These are phyloP conservation scores for Amiota mariae DNA, from an alignment of 2,888 invertebrate species.

Conservation along the genomic window DNA sequence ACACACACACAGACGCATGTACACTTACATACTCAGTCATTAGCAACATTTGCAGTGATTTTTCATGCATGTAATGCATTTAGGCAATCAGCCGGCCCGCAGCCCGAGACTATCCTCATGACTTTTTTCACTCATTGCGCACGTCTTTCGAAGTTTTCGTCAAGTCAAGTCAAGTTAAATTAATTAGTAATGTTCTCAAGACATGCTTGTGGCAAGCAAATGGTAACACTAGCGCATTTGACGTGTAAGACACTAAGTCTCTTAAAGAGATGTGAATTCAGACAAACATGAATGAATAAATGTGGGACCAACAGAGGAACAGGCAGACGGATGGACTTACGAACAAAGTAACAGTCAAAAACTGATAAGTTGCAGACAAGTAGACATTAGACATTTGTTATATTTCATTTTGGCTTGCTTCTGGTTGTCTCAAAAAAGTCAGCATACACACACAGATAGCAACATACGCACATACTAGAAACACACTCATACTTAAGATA, in stretches of 20 bases:
- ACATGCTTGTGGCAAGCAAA: conserved; percentile 12
- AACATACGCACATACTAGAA: too few relatives aligned
- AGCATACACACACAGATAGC: too few relatives aligned
- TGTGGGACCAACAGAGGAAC: not conserved
- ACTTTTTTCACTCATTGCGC: not conserved
- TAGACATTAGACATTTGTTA: conserved; percentile 56
- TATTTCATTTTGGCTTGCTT: conserved; percentile 39
- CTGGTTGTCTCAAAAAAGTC: too few relatives aligned
- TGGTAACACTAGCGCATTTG: not conserved
- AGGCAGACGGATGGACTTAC: not conserved
- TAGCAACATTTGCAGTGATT: conserved; percentile 12
- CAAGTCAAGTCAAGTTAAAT: conserved; percentile 47
- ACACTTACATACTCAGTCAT: not conserved
- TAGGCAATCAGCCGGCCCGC: not conserved
- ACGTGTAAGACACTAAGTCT: too few relatives aligned
- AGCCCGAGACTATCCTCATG: not conserved
- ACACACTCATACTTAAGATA: too few relatives aligned
- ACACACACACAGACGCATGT: too few relatives aligned
- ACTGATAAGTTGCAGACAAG: conserved; percentile 64
- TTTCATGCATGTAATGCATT: conserved; percentile 9
- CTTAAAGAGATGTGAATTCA: too few relatives aligned
- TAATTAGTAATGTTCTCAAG: conserved; percentile 56
- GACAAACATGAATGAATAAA: too few relatives aligned
- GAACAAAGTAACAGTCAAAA: not conserved
- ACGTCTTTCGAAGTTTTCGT: conserved; percentile 6